Conservation (phyloP, 2,113 vertebrate species). For the Echinops telfairi region DNA sequence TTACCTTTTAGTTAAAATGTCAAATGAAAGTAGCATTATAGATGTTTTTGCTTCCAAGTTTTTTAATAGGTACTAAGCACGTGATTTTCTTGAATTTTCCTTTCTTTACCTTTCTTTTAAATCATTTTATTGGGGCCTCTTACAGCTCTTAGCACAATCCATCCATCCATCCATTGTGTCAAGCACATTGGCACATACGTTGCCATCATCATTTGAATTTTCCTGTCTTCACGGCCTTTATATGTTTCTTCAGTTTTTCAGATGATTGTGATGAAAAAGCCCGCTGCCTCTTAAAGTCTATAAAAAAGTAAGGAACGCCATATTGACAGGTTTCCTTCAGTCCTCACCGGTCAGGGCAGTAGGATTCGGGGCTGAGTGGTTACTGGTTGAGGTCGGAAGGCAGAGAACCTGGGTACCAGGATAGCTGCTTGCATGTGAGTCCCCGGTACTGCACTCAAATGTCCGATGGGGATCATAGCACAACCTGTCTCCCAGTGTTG, state of each 20-base stretch:
- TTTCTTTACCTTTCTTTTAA: background rate
- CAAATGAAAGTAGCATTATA: background rate
- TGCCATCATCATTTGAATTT: no score
- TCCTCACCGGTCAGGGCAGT: no score
- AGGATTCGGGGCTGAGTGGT: background rate
- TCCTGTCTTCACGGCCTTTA: background rate
- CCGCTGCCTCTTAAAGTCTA: background rate
- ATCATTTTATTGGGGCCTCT: no score
- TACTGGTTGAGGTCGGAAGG: no score
- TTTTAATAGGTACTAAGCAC: background rate
- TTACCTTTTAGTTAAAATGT: background rate
- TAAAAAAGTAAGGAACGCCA: background rate
- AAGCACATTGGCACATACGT: no score
- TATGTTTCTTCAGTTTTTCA: background rate
- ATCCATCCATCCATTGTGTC: no score
- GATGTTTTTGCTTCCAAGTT: background rate
- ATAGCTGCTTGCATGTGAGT: background rate
- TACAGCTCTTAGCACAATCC: no score
- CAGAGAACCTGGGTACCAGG: background rate
- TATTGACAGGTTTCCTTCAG: accelerated
- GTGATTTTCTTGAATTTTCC: background rate
- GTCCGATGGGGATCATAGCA: accelerated
- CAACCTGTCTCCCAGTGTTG: accelerated
- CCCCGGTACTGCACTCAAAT: background rate
- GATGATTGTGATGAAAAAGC: background rate